phyloP scores from a whole-genome alignment of 2,797 vertebrate genomes.

The Tokudaia muenninki region DNA sequence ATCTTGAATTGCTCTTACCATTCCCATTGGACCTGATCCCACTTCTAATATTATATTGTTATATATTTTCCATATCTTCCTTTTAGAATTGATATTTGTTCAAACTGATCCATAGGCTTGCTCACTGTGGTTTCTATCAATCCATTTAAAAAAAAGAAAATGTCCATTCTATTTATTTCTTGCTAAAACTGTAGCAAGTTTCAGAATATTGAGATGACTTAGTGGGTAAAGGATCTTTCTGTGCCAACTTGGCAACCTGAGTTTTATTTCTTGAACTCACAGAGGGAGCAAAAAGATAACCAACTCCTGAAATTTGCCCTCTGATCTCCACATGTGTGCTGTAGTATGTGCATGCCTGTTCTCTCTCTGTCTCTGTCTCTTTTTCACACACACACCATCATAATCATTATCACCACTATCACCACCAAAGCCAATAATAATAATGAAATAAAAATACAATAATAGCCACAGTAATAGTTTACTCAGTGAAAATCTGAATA shows the following conservation, averaged over 20 bases:
- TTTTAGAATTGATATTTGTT: not conserved
- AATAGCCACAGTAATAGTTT: not conserved
- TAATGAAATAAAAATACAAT: too few species aligned
- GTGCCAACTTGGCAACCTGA: not conserved
- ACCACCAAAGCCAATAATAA: too few species aligned
- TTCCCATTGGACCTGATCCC: not conserved
- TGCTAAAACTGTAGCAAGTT: slow-evolving; percentile 28
- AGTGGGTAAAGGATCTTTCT: not conserved
- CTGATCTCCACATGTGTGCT: not conserved
- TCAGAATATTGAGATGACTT: not conserved
- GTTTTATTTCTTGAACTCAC: not conserved
- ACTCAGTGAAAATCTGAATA: not conserved
- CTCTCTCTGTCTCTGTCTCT: not conserved
- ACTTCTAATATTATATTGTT: slow-evolving; percentile 40
- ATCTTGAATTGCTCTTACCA: not conserved
- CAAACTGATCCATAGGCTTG: not conserved
- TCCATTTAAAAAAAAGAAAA: not conserved
- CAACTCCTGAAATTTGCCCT: not conserved
- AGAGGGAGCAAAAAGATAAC: not conserved
- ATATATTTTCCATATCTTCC: not conserved
- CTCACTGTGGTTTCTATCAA: not conserved
- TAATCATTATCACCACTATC: not conserved
- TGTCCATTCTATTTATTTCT: not conserved
- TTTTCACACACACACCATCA: not conserved
- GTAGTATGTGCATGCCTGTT: not conserved